Conservation (phyloP, 2,888 invertebrate genomes). For the Mesoligia furuncula region DNA sequence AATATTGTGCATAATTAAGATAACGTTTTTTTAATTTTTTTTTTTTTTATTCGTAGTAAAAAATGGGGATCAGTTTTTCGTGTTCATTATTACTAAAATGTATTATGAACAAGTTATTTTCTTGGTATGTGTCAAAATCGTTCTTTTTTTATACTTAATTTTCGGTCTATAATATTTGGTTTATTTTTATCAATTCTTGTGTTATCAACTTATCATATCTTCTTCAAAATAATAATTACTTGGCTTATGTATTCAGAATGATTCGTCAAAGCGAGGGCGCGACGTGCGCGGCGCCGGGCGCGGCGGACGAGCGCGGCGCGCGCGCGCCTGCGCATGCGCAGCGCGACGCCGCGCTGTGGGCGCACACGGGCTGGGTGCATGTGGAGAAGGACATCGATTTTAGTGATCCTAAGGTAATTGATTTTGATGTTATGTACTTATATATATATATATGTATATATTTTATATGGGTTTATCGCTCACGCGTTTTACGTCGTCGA, state of each 20-base stretch:
- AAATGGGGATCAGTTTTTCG: neutral
- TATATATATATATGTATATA: no score
- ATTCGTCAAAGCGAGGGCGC: slow-evolving; percentile 85
- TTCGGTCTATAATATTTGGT: neutral
- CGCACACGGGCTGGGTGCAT: slow-evolving; percentile 95
- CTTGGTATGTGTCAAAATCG: slow-evolving; percentile 6
- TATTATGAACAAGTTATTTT: neutral
- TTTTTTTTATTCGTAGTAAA: neutral
- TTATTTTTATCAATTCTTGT: neutral
- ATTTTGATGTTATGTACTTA: neutral
- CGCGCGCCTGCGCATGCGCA: slow-evolving; percentile 63
- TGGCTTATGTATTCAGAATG: slow-evolving; percentile 78
- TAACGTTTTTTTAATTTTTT: no score
- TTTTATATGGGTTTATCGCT: no score
- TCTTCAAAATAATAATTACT: neutral
- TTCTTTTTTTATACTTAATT: neutral
- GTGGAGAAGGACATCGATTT: slow-evolving; percentile 94
- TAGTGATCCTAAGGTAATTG: slow-evolving; percentile 93
- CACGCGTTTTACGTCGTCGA: no score
- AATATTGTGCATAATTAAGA: slow-evolving; percentile 36
- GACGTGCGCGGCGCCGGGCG: slow-evolving; percentile 73
- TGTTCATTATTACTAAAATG: neutral
- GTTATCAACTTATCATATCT: neutral
- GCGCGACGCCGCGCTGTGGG: slow-evolving; percentile 92
- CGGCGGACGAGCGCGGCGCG: slow-evolving; percentile 65